Base-by-base conservation (phyloP, 2,888 invertebrate genomes). In the Heliconius sara region DNA sequence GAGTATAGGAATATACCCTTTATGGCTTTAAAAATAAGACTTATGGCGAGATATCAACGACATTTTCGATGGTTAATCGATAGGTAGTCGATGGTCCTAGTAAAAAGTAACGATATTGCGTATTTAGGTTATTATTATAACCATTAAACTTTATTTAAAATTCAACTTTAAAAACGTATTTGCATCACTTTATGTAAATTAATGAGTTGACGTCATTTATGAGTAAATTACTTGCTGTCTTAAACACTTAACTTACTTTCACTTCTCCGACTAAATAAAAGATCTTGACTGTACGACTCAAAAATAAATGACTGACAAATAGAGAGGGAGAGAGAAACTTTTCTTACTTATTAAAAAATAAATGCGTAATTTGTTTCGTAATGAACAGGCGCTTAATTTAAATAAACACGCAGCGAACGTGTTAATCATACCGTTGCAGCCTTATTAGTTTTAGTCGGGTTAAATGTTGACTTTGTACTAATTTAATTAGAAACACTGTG, bases 391-490 rank as follows among this genome's bases (percentile, higher is more conserved):
- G 68, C 39, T 68, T 39, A 68, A 70, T 70, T 70, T 70, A 70
- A 43, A 70, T 70, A 43, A 39, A 43, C 68, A 70, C 68, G 39
- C 68, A 12, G 39, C n/a, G 7, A 70, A 70, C 43, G 68, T 70
- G 68, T 70, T 70, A 70, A 70, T 70, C 68, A 70, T 70, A 70
- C 68, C 43, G 25, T 43, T 70, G 39, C 68, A 70, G 68, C 68
- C 68, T 25, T 70, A 70, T 43, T 70, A 70, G 68, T 43, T 70
- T 43, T 70, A 43, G 43, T 70, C 25, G 68, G 68, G 43, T 70
- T 70, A 43, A 70, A 43, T 43, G 68, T 70, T 70, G 68, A 70
- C 68, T 43, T 70, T 39, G 13, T 68, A 68, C 12, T 43, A 68
- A 68, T 68, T 68, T 70, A 43, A 70, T 70, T 70, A 70, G 68